Base-by-base conservation (phyloP, 2,888 invertebrate genomes). In the Sylvicola fuscatus region DNA sequence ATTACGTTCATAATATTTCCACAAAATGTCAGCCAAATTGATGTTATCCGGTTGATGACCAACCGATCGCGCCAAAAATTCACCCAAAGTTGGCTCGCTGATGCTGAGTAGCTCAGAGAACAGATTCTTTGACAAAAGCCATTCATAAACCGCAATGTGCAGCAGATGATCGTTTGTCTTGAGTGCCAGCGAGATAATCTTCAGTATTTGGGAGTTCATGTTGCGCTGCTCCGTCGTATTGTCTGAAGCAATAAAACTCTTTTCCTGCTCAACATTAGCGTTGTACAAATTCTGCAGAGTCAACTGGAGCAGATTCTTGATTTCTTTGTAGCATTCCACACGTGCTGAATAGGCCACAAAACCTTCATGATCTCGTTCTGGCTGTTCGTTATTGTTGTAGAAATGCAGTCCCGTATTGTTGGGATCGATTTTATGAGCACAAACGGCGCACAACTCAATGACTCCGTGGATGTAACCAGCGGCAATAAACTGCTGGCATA, bases 1-100 rank as follows among this genome's bases (percentile, higher is more conserved):
- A 48, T 77, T 79, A 52, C 81, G 80, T 57, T 97, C 93, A 49
- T 95, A 90, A 53, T 83, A 92, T 58, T 89, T 89, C 95, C 97
- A 97, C 37, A 97, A 61, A 42, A 97, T 61, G 53, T 93, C 87
- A 42, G 81, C 66, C 14, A 77, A 58, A 43, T 63, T 61, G 2
- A 70, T 54, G 43, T 69, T 59, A 33, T 75, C 66, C 7, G 72
- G 68, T 52, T 64, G 61, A 37, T 62, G 61, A 40, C 52, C 47
- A 2, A 57, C 59, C 35, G 57, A 58, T 13, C 56, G 53, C 12
- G 57, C 51, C 27, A 62, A 44, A 44, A 60, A 51, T 44, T 58
- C 56, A 37, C 62, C 54, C 12, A 29, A 13, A 4, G 12, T 29
- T 10, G 29, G 29, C n/a, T 29, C 29, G n/a, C 12, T 13, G n/a